A percentile compares a stretch with the other conserved stretches of the same genome.
Conservation (phyloP, 2,113 vertebrate genomes). For the Petrocephalus microphthalmus region DNA sequence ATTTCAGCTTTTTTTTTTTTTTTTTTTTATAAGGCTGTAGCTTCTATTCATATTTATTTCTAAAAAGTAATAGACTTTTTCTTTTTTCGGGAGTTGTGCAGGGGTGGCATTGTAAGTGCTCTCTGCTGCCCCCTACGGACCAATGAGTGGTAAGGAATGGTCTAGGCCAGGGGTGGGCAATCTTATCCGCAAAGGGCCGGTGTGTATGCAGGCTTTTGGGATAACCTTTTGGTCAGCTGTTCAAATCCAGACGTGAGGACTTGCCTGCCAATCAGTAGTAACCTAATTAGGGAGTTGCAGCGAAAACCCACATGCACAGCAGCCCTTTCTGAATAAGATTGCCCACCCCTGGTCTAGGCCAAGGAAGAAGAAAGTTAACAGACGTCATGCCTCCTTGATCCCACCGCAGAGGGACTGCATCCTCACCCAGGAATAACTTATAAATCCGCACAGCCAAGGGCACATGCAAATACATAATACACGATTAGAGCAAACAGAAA, state of each 20-base stretch:
- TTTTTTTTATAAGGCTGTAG: conserved; percentile 25
- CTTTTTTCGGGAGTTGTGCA: background rate
- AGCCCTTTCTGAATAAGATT: too few relatives aligned
- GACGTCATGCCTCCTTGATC: background rate
- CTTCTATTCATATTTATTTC: background rate
- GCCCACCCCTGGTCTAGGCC: background rate
- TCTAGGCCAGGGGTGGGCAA: background rate
- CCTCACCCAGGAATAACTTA: background rate
- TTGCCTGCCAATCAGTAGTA: too few relatives aligned
- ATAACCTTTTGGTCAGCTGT: too few relatives aligned
- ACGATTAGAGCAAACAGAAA: background rate
- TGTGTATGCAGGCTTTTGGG: too few relatives aligned
- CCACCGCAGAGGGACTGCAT: background rate
- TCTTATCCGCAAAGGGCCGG: too few relatives aligned
- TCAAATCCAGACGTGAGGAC: too few relatives aligned
- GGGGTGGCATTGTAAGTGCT: background rate
- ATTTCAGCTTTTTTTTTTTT: conserved; percentile 23
- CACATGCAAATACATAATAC: background rate
- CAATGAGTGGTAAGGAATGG: background rate
- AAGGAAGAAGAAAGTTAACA: background rate
- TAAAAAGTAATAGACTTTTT: conserved; percentile 4
- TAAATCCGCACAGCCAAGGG: background rate
- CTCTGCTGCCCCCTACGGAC: background rate
- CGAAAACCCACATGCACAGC: too few relatives aligned
- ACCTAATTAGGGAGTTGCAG: too few relatives aligned